phyloP scores from a whole-genome alignment of 2,888 invertebrate genomes.

The Drosophila gaucha region DNA sequence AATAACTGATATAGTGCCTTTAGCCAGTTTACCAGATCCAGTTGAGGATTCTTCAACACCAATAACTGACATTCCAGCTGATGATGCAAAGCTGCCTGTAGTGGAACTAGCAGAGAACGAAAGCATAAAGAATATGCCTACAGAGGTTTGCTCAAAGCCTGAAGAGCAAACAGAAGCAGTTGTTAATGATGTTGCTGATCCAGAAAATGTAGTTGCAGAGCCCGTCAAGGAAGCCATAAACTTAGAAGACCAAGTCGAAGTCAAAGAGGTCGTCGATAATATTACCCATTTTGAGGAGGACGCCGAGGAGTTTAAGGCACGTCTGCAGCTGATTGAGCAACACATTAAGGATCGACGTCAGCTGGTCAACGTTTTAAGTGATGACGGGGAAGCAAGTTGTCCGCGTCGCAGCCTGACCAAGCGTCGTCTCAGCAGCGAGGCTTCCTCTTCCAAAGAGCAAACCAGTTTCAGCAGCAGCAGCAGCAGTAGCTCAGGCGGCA shows the following conservation, averaged over 20 bases:
- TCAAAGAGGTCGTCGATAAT: slow-evolving; percentile 21
- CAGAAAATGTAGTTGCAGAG: not conserved
- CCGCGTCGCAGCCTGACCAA: slow-evolving; percentile 40
- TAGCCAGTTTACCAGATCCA: not conserved
- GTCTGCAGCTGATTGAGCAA: slow-evolving; percentile 64
- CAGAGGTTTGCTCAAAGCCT: not conserved
- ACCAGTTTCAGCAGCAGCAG: slow-evolving; percentile 39
- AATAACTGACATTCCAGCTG: not conserved
- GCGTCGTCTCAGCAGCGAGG: slow-evolving; percentile 42
- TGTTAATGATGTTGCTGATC: not conserved
- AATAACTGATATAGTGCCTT: not conserved
- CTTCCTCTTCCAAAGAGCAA: slow-evolving; percentile 30
- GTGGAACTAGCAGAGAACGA: not conserved
- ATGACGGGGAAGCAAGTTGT: slow-evolving; percentile 20
- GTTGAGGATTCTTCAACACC: not conserved
- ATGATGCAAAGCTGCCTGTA: not conserved
- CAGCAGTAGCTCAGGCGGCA: slow-evolving; percentile 41
- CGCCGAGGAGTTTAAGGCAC: slow-evolving; percentile 48
- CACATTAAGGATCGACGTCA: slow-evolving; percentile 64
- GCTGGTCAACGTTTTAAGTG: slow-evolving; percentile 50
- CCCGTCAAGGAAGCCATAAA: not conserved
- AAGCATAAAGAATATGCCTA: not conserved
- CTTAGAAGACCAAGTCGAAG: not conserved
- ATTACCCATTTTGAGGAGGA: slow-evolving; percentile 71
- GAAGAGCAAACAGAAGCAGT: not conserved